Evolutionary conservation across 2,888 invertebrate genomes (phyloP), one percentile per base, ranked within the genome.

Genomic region (Mamestra brassicae): DNA sequence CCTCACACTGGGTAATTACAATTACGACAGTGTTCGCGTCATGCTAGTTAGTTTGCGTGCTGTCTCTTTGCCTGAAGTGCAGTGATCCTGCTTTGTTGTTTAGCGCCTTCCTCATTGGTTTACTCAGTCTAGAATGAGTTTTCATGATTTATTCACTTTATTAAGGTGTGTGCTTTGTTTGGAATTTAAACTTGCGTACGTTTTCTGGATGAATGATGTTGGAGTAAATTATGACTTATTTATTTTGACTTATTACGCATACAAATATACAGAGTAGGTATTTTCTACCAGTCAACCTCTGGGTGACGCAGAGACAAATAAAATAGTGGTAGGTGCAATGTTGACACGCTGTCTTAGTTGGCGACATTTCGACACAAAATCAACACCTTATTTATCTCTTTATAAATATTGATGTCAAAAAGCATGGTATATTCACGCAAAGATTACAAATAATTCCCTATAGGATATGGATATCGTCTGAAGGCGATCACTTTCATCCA

Each of bases 1-100:
- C 87, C 87, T 88, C 89, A 86, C 89, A 89, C 88, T 87, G 72
- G 86, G 88, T 89, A 91, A 91, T 90, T 90, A 92, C 89, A 89
- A 89, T 90, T 90, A 90, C 80, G 82, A 47, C 80, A 81, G 78
- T 80, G 86, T 89, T 86, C 85, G 80, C 87, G 83, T 86, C 87
- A 87, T 86, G 81, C 82, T 75, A 81, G 77, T 81, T 85, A 80
- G 85, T 87, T 85, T 86, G 83, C 81, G 74, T 70, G 75, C 80
- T 73, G 72, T 84, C 76, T 81, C 73, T 64, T 70, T 74, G 78
- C 78, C 74, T 72, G 64, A 55, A 55, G 36, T 70, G 74, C 77
- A 80, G 34, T 54, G 82, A 85, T 76, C 81, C 62, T 71, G 61
- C 38, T 34, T 74, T 42, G 26, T 71, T 47, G 55, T 72, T 70